Evolutionary conservation across 1,140 invertebrate genomes (phyloP), one percentile per base, ranked within the genome.

Genomic region (Probaryconus sp.): DNA sequence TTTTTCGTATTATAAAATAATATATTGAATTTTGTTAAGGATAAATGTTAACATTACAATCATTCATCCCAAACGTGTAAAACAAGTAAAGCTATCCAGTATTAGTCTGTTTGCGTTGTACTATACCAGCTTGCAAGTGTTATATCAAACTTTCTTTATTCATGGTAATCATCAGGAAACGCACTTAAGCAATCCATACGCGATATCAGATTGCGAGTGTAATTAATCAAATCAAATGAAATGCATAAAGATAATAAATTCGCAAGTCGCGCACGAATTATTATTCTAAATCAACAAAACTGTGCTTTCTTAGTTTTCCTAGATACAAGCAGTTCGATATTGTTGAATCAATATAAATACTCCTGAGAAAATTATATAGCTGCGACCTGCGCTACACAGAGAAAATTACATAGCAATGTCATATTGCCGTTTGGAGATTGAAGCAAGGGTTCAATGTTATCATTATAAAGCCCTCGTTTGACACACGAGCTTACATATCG

Each of bases 271-370:
- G 38, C 40, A 48, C 35, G 31, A 43, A 47, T 61, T 61, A 31
- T 60, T 69, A 60, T 69, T 69, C 18, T 9, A 30, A 9, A 42
- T 18, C 18, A n/a, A n/a, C 24, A 9, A 20, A n/a, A 14, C 31
- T 11, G 6, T 35, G 35, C 58, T 71, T 63, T 71, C 51, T 64
- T 21, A 28, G 28, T 71, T 71, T 71, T 64, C 68, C 43, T 71
- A 30, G 50, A 50, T 71, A 71, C 68, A 51, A 42, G 35, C 60
- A 51, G 60, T 48, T 71, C 60, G 58, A 71, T 64, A 64, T 48
- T 24, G 60, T 58, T 64, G 51, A 71, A 71, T 71, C 68, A 55
- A 71, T 71, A 71, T 58, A 71, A 71, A 71, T 71, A 71, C 51
- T 48, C 33, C 14, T 26, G 37, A 64, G 68, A 64, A 71, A 71